Percentiles rank a stretch among this genome's conserved stretches.
These are phyloP conservation scores for Drosophila mayri DNA, from an alignment of 1,140 invertebrate genomes.

Conservation along the genomic window DNA sequence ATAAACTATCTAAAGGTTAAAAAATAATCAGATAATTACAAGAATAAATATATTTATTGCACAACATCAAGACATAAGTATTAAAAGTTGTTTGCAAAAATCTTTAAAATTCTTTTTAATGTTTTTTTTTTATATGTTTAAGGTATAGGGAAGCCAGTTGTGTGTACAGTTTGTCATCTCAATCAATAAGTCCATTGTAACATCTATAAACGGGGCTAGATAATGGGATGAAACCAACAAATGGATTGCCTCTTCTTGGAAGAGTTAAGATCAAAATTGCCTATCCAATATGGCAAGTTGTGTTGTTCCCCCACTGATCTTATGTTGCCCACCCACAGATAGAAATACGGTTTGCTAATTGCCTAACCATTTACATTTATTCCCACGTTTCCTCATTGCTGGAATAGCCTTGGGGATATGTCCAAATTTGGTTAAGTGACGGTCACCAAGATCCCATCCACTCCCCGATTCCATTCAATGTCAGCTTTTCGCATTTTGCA, in stretches of 20 bases:
- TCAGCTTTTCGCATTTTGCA: slow-evolving; percentile 34
- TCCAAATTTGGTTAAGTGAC: slow-evolving; percentile 13
- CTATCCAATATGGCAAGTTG: not conserved
- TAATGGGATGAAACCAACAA: not conserved
- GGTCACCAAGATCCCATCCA: slow-evolving; percentile 7
- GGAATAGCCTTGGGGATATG: slow-evolving; percentile 13
- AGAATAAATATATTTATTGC: not conserved
- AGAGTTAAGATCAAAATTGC: not conserved
- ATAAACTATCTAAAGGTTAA: not conserved
- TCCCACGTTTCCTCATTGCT: slow-evolving; percentile 18
- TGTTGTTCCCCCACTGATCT: not conserved
- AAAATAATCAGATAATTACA: not conserved
- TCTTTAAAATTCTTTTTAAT: not conserved
- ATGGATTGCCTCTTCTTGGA: not conserved
- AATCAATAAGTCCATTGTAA: not conserved
- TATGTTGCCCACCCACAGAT: slow-evolving; percentile 9
- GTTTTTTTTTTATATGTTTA: no score
- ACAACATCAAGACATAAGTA: not conserved
- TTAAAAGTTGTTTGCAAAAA: not conserved
- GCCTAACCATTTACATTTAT: slow-evolving; percentile 5
- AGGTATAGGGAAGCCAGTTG: no score
- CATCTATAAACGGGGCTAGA: not conserved
- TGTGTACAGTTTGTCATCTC: not conserved
- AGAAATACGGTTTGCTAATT: not conserved
- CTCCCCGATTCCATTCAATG: slow-evolving; percentile 22